Conservation (phyloP, 2,888 invertebrate genomes). For the Lithophane socia region DNA sequence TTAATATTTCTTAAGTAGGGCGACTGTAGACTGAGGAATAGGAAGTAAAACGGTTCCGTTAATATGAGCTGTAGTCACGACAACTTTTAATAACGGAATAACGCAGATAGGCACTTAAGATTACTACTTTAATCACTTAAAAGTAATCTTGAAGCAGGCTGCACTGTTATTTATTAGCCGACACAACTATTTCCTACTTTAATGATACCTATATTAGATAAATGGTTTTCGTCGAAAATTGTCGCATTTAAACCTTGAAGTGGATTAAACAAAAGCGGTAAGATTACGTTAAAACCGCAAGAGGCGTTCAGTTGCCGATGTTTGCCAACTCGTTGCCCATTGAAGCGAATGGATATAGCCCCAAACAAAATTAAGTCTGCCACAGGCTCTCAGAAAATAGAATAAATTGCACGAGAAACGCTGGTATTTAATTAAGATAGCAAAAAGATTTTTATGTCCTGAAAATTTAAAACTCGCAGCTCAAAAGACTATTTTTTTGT, state of each 20-base stretch:
- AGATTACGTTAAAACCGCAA: slow-evolving; percentile 57
- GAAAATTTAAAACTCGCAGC: slow-evolving; percentile 15
- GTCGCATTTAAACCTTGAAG: slow-evolving; percentile 36
- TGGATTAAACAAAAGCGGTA: slow-evolving; percentile 57
- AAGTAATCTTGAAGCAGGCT: slow-evolving; percentile 49
- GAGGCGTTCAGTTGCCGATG: slow-evolving; percentile 56
- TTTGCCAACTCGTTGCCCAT: slow-evolving; percentile 55
- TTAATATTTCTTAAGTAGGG: slow-evolving; percentile 65
- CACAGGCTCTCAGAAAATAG: slow-evolving; percentile 34
- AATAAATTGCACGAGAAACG: slow-evolving; percentile 55
- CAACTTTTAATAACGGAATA: slow-evolving; percentile 66
- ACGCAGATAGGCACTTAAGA: slow-evolving; percentile 59
- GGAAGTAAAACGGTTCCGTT: slow-evolving; percentile 68
- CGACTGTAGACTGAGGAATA: slow-evolving; percentile 60
- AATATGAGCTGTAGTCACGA: slow-evolving; percentile 72
- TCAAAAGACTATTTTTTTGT: not conserved
- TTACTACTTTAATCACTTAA: slow-evolving; percentile 53
- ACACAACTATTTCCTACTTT: slow-evolving; percentile 14
- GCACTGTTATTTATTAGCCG: slow-evolving; percentile 31
- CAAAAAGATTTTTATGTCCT: slow-evolving; percentile 7
- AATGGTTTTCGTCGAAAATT: slow-evolving; percentile 28
- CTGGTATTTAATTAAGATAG: slow-evolving; percentile 56
- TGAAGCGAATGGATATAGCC: slow-evolving; percentile 60
- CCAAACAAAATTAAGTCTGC: slow-evolving; percentile 61
- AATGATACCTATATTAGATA: slow-evolving; percentile 27